Evolutionary conservation across 2,113 vertebrate genomes (phyloP).

Genomic region (Notothenia rossii): DNA sequence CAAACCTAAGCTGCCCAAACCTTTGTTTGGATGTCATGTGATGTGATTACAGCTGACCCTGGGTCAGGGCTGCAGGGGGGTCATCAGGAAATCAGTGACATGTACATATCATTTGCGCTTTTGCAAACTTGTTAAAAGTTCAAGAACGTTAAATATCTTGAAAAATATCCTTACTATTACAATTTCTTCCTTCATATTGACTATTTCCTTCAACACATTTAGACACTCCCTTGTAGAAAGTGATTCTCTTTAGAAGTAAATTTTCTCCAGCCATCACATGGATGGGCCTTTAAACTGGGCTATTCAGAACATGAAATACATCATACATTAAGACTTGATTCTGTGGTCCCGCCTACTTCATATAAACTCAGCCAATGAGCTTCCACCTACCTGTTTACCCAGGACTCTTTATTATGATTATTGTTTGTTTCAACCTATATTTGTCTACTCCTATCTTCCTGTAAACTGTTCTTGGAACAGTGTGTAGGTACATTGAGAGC

Average conservation of each 20-base stretch:
- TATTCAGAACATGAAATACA: neutral
- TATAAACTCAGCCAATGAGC: too few relatives aligned
- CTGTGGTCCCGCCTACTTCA: too few relatives aligned
- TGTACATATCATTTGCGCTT: constrained; percentile 40
- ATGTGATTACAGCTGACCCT: constrained; percentile 27
- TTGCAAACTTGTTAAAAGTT: constrained; percentile 23
- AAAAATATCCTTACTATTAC: constrained; percentile 4
- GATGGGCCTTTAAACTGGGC: neutral
- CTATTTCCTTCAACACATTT: constrained; percentile 1
- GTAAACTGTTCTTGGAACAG: neutral
- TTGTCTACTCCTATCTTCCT: neutral
- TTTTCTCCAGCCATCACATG: neutral
- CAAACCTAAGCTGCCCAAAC: constrained; percentile 73
- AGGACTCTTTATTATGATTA: too few relatives aligned
- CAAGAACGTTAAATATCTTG: constrained; percentile 20
- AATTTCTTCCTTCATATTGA: constrained; percentile 16
- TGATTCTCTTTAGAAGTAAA: neutral
- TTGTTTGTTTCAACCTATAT: too few relatives aligned
- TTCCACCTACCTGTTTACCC: too few relatives aligned
- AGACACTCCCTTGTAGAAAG: neutral
- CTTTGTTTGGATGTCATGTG: constrained; percentile 54
- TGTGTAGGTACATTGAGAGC: neutral
- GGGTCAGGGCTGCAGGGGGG: neutral
- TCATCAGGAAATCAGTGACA: constrained; percentile 3
- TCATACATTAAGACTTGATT: neutral